phyloP scores from a whole-genome alignment of 2,113 vertebrate genomes.

The Morone chrysops region DNA sequence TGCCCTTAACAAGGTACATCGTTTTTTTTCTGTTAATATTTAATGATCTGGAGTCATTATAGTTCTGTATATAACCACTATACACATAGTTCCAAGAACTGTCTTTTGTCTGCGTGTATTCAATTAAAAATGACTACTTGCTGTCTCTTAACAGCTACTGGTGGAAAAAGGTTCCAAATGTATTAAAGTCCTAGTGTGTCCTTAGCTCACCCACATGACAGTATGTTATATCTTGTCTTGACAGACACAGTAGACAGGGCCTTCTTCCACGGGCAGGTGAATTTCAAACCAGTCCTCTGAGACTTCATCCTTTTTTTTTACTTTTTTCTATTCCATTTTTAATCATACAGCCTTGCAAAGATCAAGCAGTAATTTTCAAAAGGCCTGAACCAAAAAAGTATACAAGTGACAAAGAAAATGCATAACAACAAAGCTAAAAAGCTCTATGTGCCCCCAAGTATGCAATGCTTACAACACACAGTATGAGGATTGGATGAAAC shows the following conservation, averaged over 20 bases:
- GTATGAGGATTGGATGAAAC: background rate
- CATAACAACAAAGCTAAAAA: background rate
- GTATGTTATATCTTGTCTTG: constrained; percentile 37
- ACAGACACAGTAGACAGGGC: constrained; percentile 31
- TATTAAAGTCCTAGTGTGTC: background rate
- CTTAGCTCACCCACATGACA: constrained; percentile 26
- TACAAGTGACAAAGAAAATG: background rate
- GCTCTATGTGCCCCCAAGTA: background rate
- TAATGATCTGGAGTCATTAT: background rate
- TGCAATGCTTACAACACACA: background rate
- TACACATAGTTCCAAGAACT: background rate
- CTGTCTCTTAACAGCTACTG: background rate
- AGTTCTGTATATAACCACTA: too few species aligned
- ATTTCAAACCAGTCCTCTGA: constrained; percentile 49
- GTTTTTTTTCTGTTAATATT: background rate
- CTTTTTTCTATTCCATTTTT: constrained; percentile 13
- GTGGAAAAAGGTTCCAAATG: constrained; percentile 1
- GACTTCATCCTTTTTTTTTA: constrained; percentile 21
- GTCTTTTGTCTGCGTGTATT: background rate
- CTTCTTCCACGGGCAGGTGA: constrained; percentile 47
- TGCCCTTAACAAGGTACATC: background rate
- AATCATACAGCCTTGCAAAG: constrained; percentile 12
- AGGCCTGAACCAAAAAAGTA: background rate
- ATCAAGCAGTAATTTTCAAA: constrained; percentile 18
- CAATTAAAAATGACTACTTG: background rate